Percentiles rank a stretch among this genome's conserved stretches.
Evolutionary conservation across 2,113 vertebrate genomes (phyloP).

Genomic region (Merops nubicus): DNA sequence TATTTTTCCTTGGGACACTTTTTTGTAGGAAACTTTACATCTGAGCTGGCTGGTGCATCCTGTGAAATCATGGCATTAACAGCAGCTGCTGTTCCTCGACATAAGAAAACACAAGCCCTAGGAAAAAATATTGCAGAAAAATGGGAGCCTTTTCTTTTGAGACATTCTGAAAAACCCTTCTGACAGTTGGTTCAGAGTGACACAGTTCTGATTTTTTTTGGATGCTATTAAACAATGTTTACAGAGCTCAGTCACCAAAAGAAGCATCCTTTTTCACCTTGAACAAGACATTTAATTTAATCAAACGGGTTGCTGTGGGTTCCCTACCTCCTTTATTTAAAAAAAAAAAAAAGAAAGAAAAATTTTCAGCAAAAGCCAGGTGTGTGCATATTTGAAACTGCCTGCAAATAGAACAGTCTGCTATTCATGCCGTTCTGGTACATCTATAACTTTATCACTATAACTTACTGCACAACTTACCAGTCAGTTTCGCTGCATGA

Average conservation of each 20-base stretch:
- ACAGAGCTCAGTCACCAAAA: background rate
- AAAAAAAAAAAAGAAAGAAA: too few relatives aligned
- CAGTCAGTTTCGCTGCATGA: background rate
- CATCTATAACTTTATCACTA: background rate
- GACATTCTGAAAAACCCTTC: background rate
- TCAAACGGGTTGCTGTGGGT: background rate
- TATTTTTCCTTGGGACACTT: background rate
- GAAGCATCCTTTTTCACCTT: background rate
- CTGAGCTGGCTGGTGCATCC: background rate
- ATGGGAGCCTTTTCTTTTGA: background rate
- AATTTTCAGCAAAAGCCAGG: background rate
- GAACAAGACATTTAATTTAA: background rate
- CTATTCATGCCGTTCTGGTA: background rate
- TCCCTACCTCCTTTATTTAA: background rate
- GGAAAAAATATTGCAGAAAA: background rate
- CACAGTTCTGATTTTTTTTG: background rate
- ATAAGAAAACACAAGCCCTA: background rate
- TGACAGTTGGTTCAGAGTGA: background rate
- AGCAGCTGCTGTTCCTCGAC: background rate
- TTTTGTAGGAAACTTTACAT: background rate
- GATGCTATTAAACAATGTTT: background rate
- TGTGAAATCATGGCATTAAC: background rate
- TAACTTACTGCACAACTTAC: background rate
- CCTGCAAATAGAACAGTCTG: background rate
- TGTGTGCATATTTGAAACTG: background rate